phyloP scores from a whole-genome alignment of 2,113 vertebrate species.

The Patagioenas fasciata region DNA sequence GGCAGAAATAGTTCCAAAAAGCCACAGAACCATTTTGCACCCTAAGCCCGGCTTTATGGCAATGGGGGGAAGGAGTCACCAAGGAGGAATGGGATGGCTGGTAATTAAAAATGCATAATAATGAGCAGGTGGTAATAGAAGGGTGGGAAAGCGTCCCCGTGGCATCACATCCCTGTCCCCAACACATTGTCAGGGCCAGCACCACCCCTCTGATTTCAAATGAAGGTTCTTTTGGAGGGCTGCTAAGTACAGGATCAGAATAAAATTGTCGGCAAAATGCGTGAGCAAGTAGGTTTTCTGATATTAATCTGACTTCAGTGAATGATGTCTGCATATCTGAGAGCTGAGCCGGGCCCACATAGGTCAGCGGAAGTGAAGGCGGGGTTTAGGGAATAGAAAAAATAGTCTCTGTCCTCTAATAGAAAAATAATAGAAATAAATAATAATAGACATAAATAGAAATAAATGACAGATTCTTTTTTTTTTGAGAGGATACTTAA shows the following conservation, averaged over 20 bases:
- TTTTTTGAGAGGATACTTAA: not conserved
- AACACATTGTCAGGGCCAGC: no score
- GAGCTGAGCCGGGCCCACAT: not conserved
- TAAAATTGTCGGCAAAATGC: no score
- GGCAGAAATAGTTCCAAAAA: not conserved
- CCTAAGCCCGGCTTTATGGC: not conserved
- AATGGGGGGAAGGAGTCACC: not conserved
- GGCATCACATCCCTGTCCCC: no score
- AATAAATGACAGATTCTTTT: not conserved
- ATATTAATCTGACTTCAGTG: not conserved
- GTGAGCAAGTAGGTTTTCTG: not conserved
- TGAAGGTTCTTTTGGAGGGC: no score
- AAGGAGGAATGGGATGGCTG: not conserved
- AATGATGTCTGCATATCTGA: fast-evolving
- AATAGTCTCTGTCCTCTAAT: not conserved
- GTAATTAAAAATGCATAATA: not conserved
- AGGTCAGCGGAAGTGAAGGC: not conserved
- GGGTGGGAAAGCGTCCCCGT: not conserved
- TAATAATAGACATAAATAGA: no score
- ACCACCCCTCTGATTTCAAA: no score
- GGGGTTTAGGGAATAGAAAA: not conserved
- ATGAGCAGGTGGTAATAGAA: not conserved
- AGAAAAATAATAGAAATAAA: no score
- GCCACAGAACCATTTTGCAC: not conserved
- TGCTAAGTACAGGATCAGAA: no score